Evolutionary conservation across 92 coral and sea anemone species (phyloP).

Genomic region (Phenganax marumi): DNA sequence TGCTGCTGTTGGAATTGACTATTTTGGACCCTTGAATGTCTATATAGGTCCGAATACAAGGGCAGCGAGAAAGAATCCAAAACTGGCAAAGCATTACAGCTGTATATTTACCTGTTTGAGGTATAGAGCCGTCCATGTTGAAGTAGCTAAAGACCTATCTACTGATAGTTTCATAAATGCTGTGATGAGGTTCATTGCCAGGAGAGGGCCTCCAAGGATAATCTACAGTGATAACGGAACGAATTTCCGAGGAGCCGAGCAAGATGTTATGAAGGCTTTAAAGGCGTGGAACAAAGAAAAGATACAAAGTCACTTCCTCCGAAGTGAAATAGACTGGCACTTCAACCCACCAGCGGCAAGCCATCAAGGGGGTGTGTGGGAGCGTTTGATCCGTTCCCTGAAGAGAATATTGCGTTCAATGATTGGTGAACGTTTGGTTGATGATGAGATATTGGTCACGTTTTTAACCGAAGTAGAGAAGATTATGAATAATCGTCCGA

Average conservation of each 20-base stretch:
- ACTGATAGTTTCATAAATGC: constrained; percentile 56
- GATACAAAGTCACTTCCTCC: constrained; percentile 44
- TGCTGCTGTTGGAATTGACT: constrained; percentile 52
- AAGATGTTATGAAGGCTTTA: constrained; percentile 51
- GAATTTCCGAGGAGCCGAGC: constrained; percentile 59
- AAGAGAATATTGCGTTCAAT: constrained; percentile 49
- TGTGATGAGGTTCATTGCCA: constrained; percentile 43
- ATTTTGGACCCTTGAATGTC: constrained; percentile 60
- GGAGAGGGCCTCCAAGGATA: constrained; percentile 58
- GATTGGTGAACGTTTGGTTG: constrained; percentile 52
- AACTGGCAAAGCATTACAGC: constrained; percentile 43
- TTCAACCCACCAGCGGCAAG: constrained; percentile 64
- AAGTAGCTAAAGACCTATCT: constrained; percentile 46
- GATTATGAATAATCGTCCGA: neutral
- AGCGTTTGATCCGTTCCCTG: constrained; percentile 56
- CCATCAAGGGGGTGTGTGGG: constrained; percentile 63
- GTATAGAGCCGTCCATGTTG: constrained; percentile 44
- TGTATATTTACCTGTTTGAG: constrained; percentile 51
- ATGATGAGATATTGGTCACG: constrained; percentile 48
- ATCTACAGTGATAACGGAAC: constrained; percentile 62
- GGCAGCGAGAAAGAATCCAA: constrained; percentile 50
- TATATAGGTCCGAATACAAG: constrained; percentile 50
- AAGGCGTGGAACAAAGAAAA: constrained; percentile 58
- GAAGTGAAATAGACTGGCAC: constrained; percentile 42
- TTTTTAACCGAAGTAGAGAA: constrained; percentile 1